A percentile compares a stretch with the other conserved stretches of the same genome.
These are phyloP conservation scores for Moxostoma hubbsi DNA, from an alignment of 2,797 vertebrate species.

Conservation along the genomic window DNA sequence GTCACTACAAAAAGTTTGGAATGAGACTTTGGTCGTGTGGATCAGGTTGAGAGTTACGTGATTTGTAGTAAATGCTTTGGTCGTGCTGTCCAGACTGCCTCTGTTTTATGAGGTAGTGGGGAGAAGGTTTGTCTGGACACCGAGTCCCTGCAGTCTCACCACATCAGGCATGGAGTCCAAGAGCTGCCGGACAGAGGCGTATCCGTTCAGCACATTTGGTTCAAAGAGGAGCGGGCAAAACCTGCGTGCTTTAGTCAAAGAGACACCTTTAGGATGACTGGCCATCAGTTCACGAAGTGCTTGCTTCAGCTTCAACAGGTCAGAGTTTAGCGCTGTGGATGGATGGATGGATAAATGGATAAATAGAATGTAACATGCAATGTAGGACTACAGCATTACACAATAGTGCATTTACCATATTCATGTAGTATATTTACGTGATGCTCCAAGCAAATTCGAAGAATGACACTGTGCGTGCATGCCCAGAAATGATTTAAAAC, in stretches of 20 bases:
- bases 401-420: too few relatives aligned
- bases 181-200: background rate
- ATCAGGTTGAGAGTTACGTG: background rate
- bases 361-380: too few relatives aligned
- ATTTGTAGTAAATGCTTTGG: background rate
- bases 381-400: too few relatives aligned
- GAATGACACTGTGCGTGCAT: too few relatives aligned
- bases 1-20: background rate
- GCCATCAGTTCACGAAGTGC: background rate
- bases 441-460: too few relatives aligned
- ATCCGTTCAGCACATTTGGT: background rate
- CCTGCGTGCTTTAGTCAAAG: background rate
- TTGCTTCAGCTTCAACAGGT: background rate
- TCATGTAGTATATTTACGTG: too few relatives aligned
- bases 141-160: background rate
- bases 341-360: background rate
- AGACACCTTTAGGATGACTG: background rate
- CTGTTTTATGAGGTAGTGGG: background rate
- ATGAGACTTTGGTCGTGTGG: too few relatives aligned
- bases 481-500: too few relatives aligned
- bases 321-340: background rate
- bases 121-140: background rate
- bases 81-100: background rate
- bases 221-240: background rate
- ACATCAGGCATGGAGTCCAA: slow-evolving; percentile 5